Conservation (phyloP, 2,888 invertebrate genomes). For the Drosophila pullipes region DNA sequence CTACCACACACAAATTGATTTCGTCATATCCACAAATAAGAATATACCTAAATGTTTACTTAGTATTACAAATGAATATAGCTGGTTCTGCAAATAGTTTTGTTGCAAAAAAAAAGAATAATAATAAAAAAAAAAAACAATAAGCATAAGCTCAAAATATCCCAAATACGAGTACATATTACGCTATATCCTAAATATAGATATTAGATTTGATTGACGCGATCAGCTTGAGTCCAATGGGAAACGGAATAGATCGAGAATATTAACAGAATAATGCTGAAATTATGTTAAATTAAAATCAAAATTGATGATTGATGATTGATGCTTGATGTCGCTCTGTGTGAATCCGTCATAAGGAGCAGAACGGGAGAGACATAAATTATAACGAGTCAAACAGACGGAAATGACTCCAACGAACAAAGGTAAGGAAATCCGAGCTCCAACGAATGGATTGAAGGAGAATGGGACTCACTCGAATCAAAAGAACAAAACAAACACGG, state of each 20-base stretch:
- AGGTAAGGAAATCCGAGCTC: background rate
- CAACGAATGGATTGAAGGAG: background rate
- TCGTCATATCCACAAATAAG: slow-evolving; percentile 2
- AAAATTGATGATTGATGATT: background rate
- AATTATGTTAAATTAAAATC: no score
- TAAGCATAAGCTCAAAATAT: slow-evolving; percentile 38
- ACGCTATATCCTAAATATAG: slow-evolving; percentile 8
- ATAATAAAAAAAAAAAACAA: background rate
- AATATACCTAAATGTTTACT: slow-evolving; percentile 12
- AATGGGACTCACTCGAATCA: background rate
- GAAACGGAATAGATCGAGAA: background rate
- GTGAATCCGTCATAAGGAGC: background rate
- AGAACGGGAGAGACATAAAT: background rate
- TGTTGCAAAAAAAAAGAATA: slow-evolving; percentile 13
- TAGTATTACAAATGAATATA: slow-evolving; percentile 21
- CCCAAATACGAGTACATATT: slow-evolving; percentile 26
- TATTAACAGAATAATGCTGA: background rate
- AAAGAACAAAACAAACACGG: background rate
- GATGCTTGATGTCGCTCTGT: background rate
- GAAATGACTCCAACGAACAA: background rate
- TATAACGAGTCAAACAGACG: background rate
- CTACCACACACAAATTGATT: slow-evolving; percentile 9
- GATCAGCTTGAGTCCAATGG: background rate
- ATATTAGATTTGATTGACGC: background rate
- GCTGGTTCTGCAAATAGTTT: slow-evolving; percentile 12